phyloP scores from a whole-genome alignment of 37 sponge, comb jelly and placozoan species.

The Agelas oroides region DNA sequence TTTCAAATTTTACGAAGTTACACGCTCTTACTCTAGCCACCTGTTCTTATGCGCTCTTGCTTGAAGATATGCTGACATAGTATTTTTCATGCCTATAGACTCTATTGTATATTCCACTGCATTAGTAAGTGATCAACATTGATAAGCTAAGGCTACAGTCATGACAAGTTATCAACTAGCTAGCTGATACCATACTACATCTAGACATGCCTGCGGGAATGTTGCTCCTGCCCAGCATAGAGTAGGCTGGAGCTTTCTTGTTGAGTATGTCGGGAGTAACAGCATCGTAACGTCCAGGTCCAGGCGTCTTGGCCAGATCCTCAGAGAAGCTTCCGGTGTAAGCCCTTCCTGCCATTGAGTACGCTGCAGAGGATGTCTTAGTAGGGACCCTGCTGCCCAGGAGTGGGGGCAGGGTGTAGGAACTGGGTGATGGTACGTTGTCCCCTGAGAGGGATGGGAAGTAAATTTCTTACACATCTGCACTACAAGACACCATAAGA shows the following conservation, averaged over 20 bases:
- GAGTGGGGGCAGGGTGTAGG: conserved; percentile 92
- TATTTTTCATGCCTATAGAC: too few relatives aligned
- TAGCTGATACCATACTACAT: too few relatives aligned
- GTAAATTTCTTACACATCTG: too few relatives aligned
- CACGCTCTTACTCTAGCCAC: too few relatives aligned
- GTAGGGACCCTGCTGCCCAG: conserved; percentile 91
- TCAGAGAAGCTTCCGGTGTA: conserved; percentile 89
- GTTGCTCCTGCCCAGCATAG: conserved; percentile 91
- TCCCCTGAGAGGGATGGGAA: conserved; percentile 80
- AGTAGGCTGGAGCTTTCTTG: conserved; percentile 88
- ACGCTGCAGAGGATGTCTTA: conserved; percentile 80
- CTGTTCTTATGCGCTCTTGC: too few relatives aligned
- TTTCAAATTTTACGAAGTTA: too few relatives aligned
- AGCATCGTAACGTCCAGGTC: conserved; percentile 92
- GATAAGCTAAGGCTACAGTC: too few relatives aligned
- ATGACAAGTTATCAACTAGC: too few relatives aligned
- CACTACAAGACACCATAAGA: too few relatives aligned
- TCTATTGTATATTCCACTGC: too few relatives aligned
- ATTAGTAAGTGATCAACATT: too few relatives aligned
- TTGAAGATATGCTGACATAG: too few relatives aligned
- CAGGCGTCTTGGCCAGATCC: conserved; percentile 96
- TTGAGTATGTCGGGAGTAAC: conserved; percentile 55
- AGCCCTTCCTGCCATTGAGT: conserved; percentile 86
- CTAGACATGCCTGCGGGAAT: conserved; percentile 76
- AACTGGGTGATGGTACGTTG: conserved; percentile 90